Percentiles rank a stretch among this genome's conserved stretches.
phyloP scores from a whole-genome alignment of 2,113 vertebrate species.

The Terrapene triunguis region DNA sequence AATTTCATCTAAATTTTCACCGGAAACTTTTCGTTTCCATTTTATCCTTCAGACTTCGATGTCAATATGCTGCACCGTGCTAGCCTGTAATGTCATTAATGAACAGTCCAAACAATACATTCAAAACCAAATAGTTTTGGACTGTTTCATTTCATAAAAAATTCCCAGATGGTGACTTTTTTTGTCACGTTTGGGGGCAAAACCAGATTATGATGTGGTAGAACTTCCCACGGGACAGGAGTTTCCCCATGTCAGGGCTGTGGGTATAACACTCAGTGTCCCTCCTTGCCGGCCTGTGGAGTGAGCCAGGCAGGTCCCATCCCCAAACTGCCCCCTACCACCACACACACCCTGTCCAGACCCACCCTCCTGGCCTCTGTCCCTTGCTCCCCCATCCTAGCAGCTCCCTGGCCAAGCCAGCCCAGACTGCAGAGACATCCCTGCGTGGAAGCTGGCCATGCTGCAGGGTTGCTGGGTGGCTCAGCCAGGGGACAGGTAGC shows the following conservation, averaged over 20 bases:
- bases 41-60: neutral
- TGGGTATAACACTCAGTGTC: neutral
- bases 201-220: neutral
- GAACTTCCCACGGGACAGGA: neutral
- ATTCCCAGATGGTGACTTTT: neutral
- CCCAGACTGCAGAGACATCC: neutral
- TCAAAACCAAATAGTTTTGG: neutral
- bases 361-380: neutral
- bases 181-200: neutral
- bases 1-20: neutral
- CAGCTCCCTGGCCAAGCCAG: neutral
- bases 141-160: neutral
- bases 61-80: neutral
- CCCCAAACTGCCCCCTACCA: neutral
- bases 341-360: neutral
- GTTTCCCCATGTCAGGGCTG: neutral
- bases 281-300: neutral
- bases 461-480: no score
- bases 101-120: neutral
- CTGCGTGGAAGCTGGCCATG: neutral
- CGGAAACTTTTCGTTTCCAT: neutral
- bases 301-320: neutral
- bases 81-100: no score
- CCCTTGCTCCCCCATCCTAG: neutral
- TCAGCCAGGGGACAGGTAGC: no score